phyloP scores from a whole-genome alignment of 2,113 vertebrate species.

The Probosciger aterrimus region DNA sequence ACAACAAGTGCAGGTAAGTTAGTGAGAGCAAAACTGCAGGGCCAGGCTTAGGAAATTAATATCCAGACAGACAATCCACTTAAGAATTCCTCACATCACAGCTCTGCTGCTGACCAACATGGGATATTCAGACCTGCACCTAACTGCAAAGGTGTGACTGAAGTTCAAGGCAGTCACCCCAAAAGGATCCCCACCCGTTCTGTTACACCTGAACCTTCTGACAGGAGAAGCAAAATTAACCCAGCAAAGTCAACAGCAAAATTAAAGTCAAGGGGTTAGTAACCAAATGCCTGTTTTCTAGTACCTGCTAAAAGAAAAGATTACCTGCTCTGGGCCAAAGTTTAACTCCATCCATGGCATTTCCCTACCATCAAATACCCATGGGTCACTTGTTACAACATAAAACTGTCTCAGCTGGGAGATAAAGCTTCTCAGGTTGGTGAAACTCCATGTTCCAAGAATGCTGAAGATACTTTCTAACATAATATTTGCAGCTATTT shows the following conservation, averaged over 20 bases:
- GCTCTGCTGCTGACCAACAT: background rate
- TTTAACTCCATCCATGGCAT: slow-evolving; percentile 53
- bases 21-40: background rate
- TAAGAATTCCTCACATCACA: fast-evolving
- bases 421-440: slow-evolving; percentile 77
- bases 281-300: fast-evolving
- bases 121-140: background rate
- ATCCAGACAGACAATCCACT: background rate
- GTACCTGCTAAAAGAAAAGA: background rate
- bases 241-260: background rate
- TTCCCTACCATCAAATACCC: slow-evolving; percentile 17
- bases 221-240: background rate
- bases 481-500: slow-evolving; percentile 80
- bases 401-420: slow-evolving; percentile 80
- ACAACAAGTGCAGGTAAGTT: background rate
- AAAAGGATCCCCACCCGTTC: background rate
- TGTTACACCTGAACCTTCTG: background rate
- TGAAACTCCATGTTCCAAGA: slow-evolving; percentile 72
- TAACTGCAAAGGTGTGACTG: background rate
- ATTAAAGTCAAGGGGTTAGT: background rate
- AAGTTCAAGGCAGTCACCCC: background rate
- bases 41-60: background rate
- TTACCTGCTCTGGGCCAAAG: slow-evolving; percentile 73
- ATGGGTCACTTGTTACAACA: slow-evolving; percentile 21
- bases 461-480: slow-evolving; percentile 82